A percentile compares a stretch with the other conserved stretches of the same genome.
Evolutionary conservation across 1,140 invertebrate genomes (phyloP).

Genomic region (Diachasmimorpha longicaudata): DNA sequence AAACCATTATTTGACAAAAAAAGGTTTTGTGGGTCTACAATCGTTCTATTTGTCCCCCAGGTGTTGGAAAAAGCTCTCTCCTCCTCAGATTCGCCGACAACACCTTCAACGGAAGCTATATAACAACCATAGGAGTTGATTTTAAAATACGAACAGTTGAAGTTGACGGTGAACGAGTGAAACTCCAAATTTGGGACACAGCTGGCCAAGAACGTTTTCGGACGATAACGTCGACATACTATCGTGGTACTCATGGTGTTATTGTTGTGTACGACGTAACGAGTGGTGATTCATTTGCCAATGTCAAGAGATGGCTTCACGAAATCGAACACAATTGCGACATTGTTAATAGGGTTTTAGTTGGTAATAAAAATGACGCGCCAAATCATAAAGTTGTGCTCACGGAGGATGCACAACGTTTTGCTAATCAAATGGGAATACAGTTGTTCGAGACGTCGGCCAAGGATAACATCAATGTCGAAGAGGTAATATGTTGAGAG

Average conservation of each 20-base stretch:
- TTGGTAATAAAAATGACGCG: slow-evolving; percentile 99
- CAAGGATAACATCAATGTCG: slow-evolving; percentile 98
- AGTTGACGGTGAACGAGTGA: slow-evolving; percentile 93
- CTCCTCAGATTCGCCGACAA: slow-evolving; percentile 98
- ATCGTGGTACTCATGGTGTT: slow-evolving; percentile 98
- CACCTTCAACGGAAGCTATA: slow-evolving; percentile 97
- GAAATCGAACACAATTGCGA: slow-evolving; percentile 99
- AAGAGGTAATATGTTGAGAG: slow-evolving; percentile 80
- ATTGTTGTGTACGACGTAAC: slow-evolving; percentile 99
- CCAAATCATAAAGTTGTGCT: slow-evolving; percentile 96
- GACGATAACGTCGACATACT: slow-evolving; percentile 95
- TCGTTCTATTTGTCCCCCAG: slow-evolving; percentile 66
- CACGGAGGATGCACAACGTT: slow-evolving; percentile 95
- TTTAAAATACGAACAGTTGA: slow-evolving; percentile 98
- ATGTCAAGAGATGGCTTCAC: slow-evolving; percentile 96
- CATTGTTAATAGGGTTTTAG: slow-evolving; percentile 98
- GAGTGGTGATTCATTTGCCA: slow-evolving; percentile 98
- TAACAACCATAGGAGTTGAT: slow-evolving; percentile 99
- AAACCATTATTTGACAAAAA: no score
- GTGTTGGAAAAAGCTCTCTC: slow-evolving; percentile 97
- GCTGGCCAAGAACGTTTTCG: slow-evolving; percentile 93
- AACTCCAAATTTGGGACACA: slow-evolving; percentile 99
- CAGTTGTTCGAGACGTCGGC: slow-evolving; percentile 98
- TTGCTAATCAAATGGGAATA: slow-evolving; percentile 97
- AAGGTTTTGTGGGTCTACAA: no score